Evolutionary conservation across 2,888 invertebrate species (phyloP).

Genomic region (Phortica magna): DNA sequence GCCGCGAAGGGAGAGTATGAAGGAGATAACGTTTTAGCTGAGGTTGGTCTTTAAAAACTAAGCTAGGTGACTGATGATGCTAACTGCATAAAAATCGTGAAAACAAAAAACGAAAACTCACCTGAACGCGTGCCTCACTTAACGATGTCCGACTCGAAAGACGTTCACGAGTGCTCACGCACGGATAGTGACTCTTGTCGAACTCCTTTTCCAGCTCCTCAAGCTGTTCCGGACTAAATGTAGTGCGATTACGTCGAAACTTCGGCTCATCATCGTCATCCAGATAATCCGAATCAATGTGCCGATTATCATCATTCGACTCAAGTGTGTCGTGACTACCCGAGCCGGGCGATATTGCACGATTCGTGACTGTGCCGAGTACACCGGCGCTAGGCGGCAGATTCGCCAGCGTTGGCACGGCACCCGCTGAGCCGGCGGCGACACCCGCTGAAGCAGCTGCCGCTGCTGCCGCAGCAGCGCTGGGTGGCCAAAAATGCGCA

Average conservation of each 20-base stretch:
- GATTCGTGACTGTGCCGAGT: constrained; percentile 49
- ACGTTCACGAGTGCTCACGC: constrained; percentile 94
- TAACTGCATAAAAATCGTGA: not conserved
- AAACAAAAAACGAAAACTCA: constrained; percentile 79
- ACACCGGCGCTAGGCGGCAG: constrained; percentile 80
- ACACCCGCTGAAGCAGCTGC: constrained; percentile 57
- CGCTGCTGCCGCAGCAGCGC: constrained; percentile 74
- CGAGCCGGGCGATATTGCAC: constrained; percentile 79
- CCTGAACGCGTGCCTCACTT: constrained; percentile 97
- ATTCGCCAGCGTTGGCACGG: constrained; percentile 78
- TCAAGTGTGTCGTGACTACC: constrained; percentile 77
- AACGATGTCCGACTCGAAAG: constrained; percentile 94
- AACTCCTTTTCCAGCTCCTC: constrained; percentile 97
- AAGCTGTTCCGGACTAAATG: constrained; percentile 95
- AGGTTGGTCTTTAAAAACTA: too few relatives aligned
- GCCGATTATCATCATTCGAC: constrained; percentile 76
- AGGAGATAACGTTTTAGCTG: too few relatives aligned
- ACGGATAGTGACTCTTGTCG: constrained; percentile 96
- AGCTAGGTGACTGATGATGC: not conserved
- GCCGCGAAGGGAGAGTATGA: not conserved
- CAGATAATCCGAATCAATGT: constrained; percentile 86
- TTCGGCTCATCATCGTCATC: constrained; percentile 92
- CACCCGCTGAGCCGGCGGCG: constrained; percentile 59
- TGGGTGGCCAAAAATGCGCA: constrained; percentile 80
- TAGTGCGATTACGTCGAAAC: constrained; percentile 94